Evolutionary conservation across 2,888 invertebrate genomes (phyloP), one percentile per base, ranked within the genome.

Genomic region (Rosalia funebris): DNA sequence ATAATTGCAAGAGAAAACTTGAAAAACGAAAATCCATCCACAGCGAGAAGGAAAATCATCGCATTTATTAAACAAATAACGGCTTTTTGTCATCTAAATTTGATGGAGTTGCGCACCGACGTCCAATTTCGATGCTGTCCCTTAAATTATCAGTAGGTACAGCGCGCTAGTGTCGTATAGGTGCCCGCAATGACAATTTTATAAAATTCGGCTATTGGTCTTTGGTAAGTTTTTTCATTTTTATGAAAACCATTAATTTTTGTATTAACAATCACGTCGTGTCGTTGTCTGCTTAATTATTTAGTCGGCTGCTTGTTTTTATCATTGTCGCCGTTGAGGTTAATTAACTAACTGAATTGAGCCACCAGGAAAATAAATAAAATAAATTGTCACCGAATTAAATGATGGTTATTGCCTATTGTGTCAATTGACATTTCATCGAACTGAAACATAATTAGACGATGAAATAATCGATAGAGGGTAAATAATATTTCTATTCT

Each of bases 91-190:
- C 78, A 79, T 78, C 76, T 78, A 77, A 79, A 77, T 77, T 80
- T 79, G 74, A 76, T 76, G 77, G 79, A 80, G 80, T 78, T 80
- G 79, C 79, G 80, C 80, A 79, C 75, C 72, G 77, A 70, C 75
- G 73, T 73, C 76, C 71, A 73, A 73, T 72, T 77, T 76, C 76
- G 75, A 75, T 75, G 77, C 77, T 77, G 70, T 73, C 78, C 77
- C 77, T 77, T 79, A 78, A 79, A 78, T 81, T 80, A 81, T 80
- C 80, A 81, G 81, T 81, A 81, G 81, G 80, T 80, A 80, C 78
- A 79, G 79, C 79, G 80, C 81, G 79, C 77, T 80, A 77, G 81
- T 81, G 78, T 79, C 77, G 82, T 79, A 71, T 79, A 79, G 80
- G 80, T 81, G 79, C 79, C 79, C 77, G 77, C 77, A 74, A 79